Evolutionary conservation across 1,140 invertebrate genomes (phyloP).

Genomic region (Halesus radiatus): DNA sequence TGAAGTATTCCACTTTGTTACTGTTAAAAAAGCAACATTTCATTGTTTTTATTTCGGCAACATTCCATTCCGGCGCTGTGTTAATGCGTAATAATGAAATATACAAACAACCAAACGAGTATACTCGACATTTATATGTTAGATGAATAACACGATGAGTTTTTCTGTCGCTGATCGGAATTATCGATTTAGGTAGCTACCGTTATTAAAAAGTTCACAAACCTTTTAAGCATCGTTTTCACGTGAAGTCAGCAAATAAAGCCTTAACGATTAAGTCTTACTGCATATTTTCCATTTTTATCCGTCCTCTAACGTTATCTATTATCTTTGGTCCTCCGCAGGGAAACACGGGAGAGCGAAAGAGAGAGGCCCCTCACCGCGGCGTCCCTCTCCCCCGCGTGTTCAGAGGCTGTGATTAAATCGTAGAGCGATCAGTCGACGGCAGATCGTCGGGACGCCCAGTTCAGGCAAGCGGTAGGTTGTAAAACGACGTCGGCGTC

Average conservation of each 20-base stretch:
- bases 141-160: background rate
- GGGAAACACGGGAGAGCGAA: conserved; percentile 23
- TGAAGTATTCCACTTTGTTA: too few species aligned
- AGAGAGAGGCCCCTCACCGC: background rate
- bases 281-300: conserved; percentile 34
- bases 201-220: too few species aligned
- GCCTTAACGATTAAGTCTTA: conserved; percentile 18
- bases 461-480: background rate
- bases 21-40: too few species aligned
- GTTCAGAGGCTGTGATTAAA: conserved; percentile 44
- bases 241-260: conserved; percentile 21
- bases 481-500: background rate
- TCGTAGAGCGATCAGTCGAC: conserved; percentile 43
- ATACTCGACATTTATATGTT: too few species aligned
- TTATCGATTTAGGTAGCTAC: background rate
- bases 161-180: background rate
- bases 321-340: conserved; percentile 29
- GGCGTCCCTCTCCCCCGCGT: conserved; percentile 27
- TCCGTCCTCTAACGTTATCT: conserved; percentile 23
- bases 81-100: too few species aligned
- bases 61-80: too few species aligned
- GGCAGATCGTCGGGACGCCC: conserved; percentile 17
- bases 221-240: too few species aligned
- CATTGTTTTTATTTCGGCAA: too few species aligned
- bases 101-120: too few species aligned